Percentiles rank a stretch among this genome's conserved stretches.
These are phyloP conservation scores for Chrysodeixis includens DNA, from an alignment of 2,888 invertebrate species.

Conservation along the genomic window DNA sequence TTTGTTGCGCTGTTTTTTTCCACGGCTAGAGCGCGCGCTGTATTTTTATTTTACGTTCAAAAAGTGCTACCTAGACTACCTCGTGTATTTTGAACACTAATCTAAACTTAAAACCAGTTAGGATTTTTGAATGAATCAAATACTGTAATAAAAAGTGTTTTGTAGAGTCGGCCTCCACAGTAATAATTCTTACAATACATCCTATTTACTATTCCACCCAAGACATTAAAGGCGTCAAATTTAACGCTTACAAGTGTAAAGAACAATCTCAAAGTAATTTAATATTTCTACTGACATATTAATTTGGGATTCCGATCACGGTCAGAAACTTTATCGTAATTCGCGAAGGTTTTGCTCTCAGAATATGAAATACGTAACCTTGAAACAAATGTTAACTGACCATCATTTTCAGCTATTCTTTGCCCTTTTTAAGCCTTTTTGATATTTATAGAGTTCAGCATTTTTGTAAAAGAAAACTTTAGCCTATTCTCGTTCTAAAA, in stretches of 20 bases:
- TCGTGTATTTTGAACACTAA: too few relatives aligned
- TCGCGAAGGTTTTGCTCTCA: conserved; percentile 29
- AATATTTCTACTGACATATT: conserved; percentile 25
- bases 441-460: neutral
- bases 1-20: too few relatives aligned
- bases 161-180: too few relatives aligned
- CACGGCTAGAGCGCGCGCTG: too few relatives aligned
- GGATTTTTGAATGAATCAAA: too few relatives aligned
- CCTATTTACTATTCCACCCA: conserved; percentile 9
- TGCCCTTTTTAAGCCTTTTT: neutral
- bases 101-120: too few relatives aligned
- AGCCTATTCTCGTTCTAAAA: neutral
- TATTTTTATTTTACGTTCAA: too few relatives aligned
- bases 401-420: conserved; percentile 12
- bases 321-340: conserved; percentile 53
- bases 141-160: too few relatives aligned
- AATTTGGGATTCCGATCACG: conserved; percentile 38
- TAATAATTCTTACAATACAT: too few relatives aligned
- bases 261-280: conserved; percentile 28
- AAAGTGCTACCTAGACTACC: too few relatives aligned
- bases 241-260: conserved; percentile 18
- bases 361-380: conserved; percentile 45
- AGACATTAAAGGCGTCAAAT: conserved; percentile 9
- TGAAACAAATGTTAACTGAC: conserved; percentile 19
- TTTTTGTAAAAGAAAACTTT: neutral